Percentiles rank a stretch among this genome's conserved stretches.
Evolutionary conservation across 2,113 vertebrate species (phyloP).

Genomic region (Hemibates koningsi): DNA sequence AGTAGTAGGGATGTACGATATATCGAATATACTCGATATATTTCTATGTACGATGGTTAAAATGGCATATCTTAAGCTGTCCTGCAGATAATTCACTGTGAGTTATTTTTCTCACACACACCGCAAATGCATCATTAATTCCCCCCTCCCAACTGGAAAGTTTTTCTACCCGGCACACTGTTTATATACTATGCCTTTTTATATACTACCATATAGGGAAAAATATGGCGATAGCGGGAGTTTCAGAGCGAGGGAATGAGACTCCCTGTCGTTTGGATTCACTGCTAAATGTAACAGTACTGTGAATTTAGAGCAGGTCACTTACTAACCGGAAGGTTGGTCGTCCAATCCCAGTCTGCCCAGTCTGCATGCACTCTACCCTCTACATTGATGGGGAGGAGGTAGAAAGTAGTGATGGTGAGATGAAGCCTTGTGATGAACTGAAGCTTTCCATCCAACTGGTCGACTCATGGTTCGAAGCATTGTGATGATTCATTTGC

Average conservation of each 20-base stretch:
- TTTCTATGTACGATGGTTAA: not conserved
- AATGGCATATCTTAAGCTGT: not conserved
- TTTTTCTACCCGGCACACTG: not conserved
- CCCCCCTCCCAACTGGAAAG: not conserved
- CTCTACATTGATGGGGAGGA: not conserved
- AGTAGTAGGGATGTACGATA: not conserved
- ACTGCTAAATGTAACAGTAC: not conserved
- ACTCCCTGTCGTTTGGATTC: not conserved
- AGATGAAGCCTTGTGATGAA: no score
- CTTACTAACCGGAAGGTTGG: not conserved
- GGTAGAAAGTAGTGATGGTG: not conserved
- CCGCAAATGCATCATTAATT: not conserved
- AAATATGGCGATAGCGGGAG: not conserved
- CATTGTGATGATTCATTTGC: no score
- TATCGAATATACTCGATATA: not conserved
- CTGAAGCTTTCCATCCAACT: no score
- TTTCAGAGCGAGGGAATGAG: not conserved
- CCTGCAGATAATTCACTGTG: not conserved
- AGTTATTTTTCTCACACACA: not conserved
- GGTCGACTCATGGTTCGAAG: no score
- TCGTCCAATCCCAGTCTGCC: not conserved
- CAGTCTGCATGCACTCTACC: not conserved
- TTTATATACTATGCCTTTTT: not conserved
- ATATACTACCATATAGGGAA: not conserved
- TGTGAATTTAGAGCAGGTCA: not conserved